phyloP scores from a whole-genome alignment of 1,140 invertebrate genomes.

The Limonius californicus region DNA sequence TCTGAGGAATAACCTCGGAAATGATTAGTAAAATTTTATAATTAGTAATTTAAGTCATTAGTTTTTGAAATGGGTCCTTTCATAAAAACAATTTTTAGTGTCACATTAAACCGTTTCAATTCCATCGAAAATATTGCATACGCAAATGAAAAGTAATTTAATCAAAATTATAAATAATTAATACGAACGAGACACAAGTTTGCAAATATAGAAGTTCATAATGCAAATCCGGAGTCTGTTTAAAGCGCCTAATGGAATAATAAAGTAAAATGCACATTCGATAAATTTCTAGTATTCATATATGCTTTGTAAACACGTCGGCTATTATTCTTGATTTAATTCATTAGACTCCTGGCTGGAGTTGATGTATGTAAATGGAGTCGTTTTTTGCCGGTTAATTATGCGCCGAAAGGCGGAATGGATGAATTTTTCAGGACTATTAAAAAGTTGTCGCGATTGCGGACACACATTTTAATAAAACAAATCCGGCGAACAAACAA shows the following conservation, averaged over 20 bases:
- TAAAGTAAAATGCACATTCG: neutral
- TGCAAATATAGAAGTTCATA: too few relatives aligned
- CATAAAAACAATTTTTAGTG: neutral
- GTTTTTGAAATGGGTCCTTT: too few relatives aligned
- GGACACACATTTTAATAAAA: constrained; percentile 18
- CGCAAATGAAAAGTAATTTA: neutral
- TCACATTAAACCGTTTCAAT: neutral
- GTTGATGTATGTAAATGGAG: neutral
- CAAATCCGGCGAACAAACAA: constrained; percentile 24
- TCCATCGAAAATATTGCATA: neutral
- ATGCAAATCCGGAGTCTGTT: too few relatives aligned
- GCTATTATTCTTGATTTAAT: constrained; percentile 1
- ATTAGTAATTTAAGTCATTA: too few relatives aligned
- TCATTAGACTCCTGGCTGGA: neutral
- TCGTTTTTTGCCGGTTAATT: neutral
- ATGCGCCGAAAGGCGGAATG: neutral
- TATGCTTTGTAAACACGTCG: neutral
- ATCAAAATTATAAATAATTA: too few relatives aligned
- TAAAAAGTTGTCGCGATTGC: constrained; percentile 8
- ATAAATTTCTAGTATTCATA: neutral
- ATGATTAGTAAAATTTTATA: too few relatives aligned
- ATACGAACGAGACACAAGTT: too few relatives aligned
- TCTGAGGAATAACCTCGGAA: too few relatives aligned
- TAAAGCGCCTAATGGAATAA: too few relatives aligned
- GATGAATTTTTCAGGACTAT: constrained; percentile 11